Evolutionary conservation across 2,888 invertebrate genomes (phyloP).

Genomic region (Athalia cordata): DNA sequence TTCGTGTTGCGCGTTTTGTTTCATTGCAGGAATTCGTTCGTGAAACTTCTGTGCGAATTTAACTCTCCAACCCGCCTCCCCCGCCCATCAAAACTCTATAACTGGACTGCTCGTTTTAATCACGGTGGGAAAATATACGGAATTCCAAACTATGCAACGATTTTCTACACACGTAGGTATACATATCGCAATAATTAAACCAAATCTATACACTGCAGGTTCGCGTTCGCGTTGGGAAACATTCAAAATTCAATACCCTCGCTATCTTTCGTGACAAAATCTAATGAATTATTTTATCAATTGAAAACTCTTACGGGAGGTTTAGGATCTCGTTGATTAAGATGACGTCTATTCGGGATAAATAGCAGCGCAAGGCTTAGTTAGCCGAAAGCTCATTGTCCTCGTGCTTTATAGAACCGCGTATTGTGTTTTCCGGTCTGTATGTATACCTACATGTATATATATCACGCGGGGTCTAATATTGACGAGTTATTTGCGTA

Average conservation of each 20-base stretch:
- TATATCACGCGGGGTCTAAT: background rate
- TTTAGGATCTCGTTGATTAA: slow-evolving; percentile 22
- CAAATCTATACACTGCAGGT: too few species aligned
- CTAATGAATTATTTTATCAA: background rate
- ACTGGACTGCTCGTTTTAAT: background rate
- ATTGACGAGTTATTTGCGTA: slow-evolving; percentile 39
- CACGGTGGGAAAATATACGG: background rate
- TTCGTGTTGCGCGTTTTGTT: slow-evolving; percentile 37
- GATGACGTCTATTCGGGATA: background rate
- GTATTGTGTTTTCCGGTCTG: slow-evolving; percentile 25
- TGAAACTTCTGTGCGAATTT: slow-evolving; percentile 12
- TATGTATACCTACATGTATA: background rate
- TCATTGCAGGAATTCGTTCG: slow-evolving; percentile 21
- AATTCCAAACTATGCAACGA: background rate
- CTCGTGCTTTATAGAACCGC: background rate
- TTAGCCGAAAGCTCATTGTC: slow-evolving; percentile 25
- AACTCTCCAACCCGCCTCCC: background rate
- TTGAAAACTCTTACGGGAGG: slow-evolving; percentile 14
- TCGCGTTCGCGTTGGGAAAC: background rate
- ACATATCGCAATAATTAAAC: background rate
- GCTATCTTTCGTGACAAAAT: background rate
- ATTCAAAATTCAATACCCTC: background rate
- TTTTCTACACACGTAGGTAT: background rate
- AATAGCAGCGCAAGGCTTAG: background rate
- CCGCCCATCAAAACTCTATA: background rate